These are phyloP conservation scores for Pseudotriccus pelzelni DNA, from an alignment of 2,797 vertebrate species.

Conservation along the genomic window DNA sequence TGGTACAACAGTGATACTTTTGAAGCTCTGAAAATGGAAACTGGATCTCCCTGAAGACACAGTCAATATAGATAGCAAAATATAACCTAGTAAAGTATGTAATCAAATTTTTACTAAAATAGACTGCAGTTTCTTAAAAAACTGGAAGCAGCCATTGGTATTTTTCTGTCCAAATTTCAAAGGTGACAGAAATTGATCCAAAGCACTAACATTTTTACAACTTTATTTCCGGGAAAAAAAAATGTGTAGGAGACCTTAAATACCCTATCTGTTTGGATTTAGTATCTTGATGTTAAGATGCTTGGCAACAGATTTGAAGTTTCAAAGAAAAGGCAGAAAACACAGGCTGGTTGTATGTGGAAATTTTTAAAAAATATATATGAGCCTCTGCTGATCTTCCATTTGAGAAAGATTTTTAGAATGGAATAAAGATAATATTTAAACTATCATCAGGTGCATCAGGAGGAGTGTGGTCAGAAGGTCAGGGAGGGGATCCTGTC, in stretches of 20 bases:
- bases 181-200: not conserved
- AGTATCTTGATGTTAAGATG: not conserved
- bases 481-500: not conserved
- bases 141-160: not conserved
- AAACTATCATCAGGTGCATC: accelerated
- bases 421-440: not conserved
- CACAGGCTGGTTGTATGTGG: accelerated
- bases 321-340: not conserved
- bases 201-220: not conserved
- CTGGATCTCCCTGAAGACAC: not conserved
- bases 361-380: not conserved
- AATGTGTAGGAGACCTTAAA: not conserved
- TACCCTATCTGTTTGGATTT: not conserved
- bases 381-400: not conserved
- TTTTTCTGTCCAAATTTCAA: not conserved
- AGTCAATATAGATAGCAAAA: not conserved
- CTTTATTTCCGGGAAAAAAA: not conserved
- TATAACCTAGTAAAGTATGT: not conserved
- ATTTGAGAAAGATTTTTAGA: not conserved
- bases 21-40: not conserved
- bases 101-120: not conserved
- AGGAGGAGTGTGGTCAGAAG: not conserved
- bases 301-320: not conserved
- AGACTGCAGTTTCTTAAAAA: not conserved
- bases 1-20: not conserved